Conservation (phyloP, 2,113 vertebrate species). For the Vulpes lagopus region DNA sequence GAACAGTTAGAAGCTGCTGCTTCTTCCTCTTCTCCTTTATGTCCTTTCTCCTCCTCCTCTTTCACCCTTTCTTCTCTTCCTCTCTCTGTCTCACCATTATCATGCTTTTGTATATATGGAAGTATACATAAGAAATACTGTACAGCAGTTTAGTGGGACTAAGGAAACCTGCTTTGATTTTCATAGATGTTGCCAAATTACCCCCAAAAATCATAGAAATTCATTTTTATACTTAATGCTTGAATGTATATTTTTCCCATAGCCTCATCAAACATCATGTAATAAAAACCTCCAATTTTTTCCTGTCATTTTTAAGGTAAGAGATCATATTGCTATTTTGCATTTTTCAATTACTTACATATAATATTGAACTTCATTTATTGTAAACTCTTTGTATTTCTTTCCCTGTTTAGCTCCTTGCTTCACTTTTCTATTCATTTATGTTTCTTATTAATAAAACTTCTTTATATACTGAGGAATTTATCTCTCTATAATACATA, state of each 20-base stretch:
- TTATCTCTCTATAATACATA: neutral
- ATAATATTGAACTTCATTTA: neutral
- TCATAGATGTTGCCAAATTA: neutral
- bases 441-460: conserved; percentile 20
- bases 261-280: neutral
- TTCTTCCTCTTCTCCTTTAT: neutral
- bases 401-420: neutral
- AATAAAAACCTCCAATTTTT: neutral
- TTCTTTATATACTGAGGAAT: neutral
- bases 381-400: neutral
- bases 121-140: neutral
- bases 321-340: conserved; percentile 1
- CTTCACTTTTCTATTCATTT: neutral
- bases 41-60: neutral
- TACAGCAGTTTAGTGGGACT: neutral
- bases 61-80: fast-evolving
- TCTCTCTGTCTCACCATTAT: fast-evolving
- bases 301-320: neutral
- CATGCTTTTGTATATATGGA: neutral
- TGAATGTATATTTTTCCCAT: neutral
- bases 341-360: neutral
- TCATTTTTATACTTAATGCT: neutral
- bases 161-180: neutral
- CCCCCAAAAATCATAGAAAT: neutral
- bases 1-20: neutral